Evolutionary conservation across 2,797 vertebrate genomes (phyloP).

Genomic region (Oophaga sylvatica): DNA sequence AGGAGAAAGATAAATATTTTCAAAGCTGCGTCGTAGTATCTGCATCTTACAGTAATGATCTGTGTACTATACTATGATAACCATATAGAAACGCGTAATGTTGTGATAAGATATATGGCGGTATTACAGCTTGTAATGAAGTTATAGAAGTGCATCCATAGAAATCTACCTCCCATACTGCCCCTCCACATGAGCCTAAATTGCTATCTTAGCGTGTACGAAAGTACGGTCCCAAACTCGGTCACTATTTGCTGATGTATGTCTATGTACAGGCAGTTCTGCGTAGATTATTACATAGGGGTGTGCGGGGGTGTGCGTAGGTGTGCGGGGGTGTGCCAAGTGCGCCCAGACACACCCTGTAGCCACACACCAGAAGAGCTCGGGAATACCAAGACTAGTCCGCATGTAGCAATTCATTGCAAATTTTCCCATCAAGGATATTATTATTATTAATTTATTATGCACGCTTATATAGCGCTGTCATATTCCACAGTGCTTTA

Average conservation of each 20-base stretch:
- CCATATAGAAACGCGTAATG: neutral
- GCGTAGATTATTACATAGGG: too few species aligned
- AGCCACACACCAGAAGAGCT: neutral
- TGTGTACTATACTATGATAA: neutral
- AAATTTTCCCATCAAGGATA: too few species aligned
- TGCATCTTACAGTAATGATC: neutral
- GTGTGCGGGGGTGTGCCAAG: neutral
- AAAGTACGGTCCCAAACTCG: too few species aligned
- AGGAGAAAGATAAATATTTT: conserved; percentile 4
- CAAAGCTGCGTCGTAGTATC: neutral
- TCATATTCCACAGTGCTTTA: too few species aligned
- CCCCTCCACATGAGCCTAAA: too few species aligned
- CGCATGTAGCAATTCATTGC: too few species aligned
- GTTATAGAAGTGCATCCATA: neutral
- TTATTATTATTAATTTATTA: too few species aligned
- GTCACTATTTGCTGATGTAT: neutral
- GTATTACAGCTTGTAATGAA: neutral
- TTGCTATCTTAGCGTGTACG: too few species aligned
- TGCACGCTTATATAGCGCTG: too few species aligned
- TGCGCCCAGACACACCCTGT: neutral
- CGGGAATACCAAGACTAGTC: neutral
- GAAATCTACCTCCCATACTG: neutral
- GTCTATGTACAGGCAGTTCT: neutral
- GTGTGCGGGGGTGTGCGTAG: too few species aligned
- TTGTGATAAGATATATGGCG: neutral